These are phyloP conservation scores for Aradophagus sp. DNA, from an alignment of 1,140 invertebrate species.

Conservation along the genomic window DNA sequence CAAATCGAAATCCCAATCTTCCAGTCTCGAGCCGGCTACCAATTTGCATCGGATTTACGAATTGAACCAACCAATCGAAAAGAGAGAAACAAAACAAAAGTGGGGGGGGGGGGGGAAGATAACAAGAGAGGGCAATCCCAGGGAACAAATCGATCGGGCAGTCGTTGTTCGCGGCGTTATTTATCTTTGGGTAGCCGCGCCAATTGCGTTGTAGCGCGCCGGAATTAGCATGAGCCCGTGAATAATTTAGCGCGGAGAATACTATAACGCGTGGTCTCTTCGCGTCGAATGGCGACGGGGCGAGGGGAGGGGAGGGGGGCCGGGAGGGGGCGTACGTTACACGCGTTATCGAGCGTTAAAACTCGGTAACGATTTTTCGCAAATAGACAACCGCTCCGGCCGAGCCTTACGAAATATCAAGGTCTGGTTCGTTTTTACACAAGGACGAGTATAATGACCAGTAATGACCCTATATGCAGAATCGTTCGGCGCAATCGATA, in stretches of 20 bases:
- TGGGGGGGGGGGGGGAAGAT: too few relatives aligned
- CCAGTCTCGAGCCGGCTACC: too few relatives aligned
- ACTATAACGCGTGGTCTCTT: neutral
- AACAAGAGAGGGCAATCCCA: too few relatives aligned
- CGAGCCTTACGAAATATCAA: slow-evolving; percentile 57
- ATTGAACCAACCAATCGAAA: too few relatives aligned
- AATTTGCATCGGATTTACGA: neutral
- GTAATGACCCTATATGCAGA: slow-evolving; percentile 53
- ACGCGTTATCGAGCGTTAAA: slow-evolving; percentile 15
- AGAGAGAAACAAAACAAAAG: too few relatives aligned
- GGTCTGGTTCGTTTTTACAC: slow-evolving; percentile 48
- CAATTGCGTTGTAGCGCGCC: slow-evolving; percentile 4
- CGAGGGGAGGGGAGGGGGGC: neutral
- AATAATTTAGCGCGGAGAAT: slow-evolving; percentile 12
- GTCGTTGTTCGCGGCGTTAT: slow-evolving; percentile 6
- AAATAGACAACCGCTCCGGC: slow-evolving; percentile 52
- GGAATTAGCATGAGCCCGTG: slow-evolving; percentile 22
- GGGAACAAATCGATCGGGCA: slow-evolving; percentile 10
- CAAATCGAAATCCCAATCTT: too few relatives aligned
- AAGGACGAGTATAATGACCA: slow-evolving; percentile 56
- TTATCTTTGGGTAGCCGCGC: slow-evolving; percentile 10
- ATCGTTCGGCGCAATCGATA: slow-evolving; percentile 50
- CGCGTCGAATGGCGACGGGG: neutral
- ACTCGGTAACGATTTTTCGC: slow-evolving; percentile 50
- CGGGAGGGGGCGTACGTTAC: slow-evolving; percentile 10